Conservation (phyloP, 2,888 invertebrate genomes). For the Pogonocherus hispidulus region DNA sequence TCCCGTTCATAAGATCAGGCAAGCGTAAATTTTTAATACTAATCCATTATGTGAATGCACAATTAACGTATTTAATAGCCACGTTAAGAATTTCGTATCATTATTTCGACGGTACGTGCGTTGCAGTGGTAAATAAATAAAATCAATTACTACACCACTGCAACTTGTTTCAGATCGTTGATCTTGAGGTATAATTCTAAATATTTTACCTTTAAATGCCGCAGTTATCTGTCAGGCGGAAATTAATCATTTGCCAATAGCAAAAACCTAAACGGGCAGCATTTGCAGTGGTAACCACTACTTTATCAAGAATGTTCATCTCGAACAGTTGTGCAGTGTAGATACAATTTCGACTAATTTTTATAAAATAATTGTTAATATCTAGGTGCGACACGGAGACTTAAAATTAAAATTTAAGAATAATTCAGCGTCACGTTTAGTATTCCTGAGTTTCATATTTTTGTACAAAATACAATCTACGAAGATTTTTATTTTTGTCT, state of each 20-base stretch:
- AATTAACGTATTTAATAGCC: conserved; percentile 57
- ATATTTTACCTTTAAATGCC: conserved; percentile 16
- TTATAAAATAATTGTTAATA: too few relatives aligned
- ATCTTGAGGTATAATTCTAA: conserved; percentile 26
- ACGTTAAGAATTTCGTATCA: conserved; percentile 51
- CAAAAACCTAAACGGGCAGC: conserved; percentile 10
- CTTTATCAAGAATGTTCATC: not conserved
- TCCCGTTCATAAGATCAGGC: conserved; percentile 49
- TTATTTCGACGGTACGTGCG: conserved; percentile 45
- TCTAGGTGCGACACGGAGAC: too few relatives aligned
- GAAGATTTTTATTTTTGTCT: too few relatives aligned
- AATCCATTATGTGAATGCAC: conserved; percentile 56
- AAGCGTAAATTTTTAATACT: conserved; percentile 61
- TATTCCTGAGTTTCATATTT: too few relatives aligned
- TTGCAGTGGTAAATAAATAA: conserved; percentile 36
- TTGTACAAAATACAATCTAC: too few relatives aligned
- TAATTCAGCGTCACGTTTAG: too few relatives aligned
- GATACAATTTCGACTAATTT: not conserved
- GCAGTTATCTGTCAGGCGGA: conserved; percentile 16
- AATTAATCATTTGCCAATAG: conserved; percentile 13
- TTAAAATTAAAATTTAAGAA: too few relatives aligned
- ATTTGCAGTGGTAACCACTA: not conserved
- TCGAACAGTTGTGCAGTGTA: not conserved
- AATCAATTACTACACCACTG: conserved; percentile 41
- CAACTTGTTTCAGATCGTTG: conserved; percentile 26